Base-by-base conservation (phyloP, 2,888 invertebrate genomes). In the Lepidochitona cinerea region DNA sequence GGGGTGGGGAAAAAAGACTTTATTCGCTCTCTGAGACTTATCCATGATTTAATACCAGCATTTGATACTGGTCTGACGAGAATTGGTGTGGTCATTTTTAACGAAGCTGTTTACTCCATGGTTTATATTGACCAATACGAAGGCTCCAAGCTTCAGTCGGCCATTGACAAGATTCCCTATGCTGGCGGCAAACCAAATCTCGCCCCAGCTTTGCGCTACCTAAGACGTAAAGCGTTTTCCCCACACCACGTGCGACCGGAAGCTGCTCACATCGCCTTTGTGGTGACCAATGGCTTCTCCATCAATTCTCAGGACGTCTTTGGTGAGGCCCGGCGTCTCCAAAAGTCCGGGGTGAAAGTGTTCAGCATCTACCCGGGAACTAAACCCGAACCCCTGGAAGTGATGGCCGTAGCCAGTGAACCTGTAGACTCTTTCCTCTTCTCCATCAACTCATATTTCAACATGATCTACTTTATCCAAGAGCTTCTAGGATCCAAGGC, bases 361-460 rank as follows among this genome's bases (percentile, higher is more conserved):
- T 88, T 88, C 73, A 84, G 88, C 37, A 83, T 89, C 35, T 88
- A 88, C 2, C 86, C 88, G 4, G 88, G 89, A 0, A 76, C 72
- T 18, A 77, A 81, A 14, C 81, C 84, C 4, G 85, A 86, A 54
- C 76, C 71, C 53, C 73, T 77, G 0, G 88, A 89, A 73, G 79
- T 89, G 29, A 59, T 4, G 26, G 59, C 59, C 26, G 29, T 59
- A 18, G 59, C 59, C 59, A 59, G 59, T 59, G 29, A 29, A 4
- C 59, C 59, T 4, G 59, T 59, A 2, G 59, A 59, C 5, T 23
- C 23, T 26, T 59, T 23, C 29, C 59, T 59, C 7, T 59, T 59
- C 29, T 59, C 59, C 29, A 59, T 59, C 29, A 32, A 59, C 23
- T 23, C 59, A 4, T 59, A 59, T 9, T 29, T 14, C 26, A 49